A percentile compares a stretch with the other conserved stretches of the same genome.
phyloP scores from a whole-genome alignment of 1,140 invertebrate genomes.

The Thaumetopoea pityocampa region DNA sequence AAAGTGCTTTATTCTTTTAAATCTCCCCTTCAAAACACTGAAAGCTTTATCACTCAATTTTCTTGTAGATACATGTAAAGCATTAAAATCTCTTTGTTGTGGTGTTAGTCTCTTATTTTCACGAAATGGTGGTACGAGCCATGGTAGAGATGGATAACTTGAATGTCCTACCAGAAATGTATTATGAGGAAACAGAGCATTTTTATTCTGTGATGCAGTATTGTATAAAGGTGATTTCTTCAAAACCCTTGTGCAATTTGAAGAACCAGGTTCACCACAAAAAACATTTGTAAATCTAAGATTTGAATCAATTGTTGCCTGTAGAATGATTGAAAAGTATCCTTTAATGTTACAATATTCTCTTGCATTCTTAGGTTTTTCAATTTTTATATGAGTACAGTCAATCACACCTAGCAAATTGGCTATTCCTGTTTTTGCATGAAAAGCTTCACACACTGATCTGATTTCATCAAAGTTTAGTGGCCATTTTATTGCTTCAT shows the following conservation, averaged over 20 bases:
- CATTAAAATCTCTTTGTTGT: conserved; percentile 48
- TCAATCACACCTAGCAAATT: conserved; percentile 49
- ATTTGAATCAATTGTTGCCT: conserved; percentile 48
- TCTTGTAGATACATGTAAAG: conserved; percentile 35
- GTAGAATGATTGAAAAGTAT: conserved; percentile 51
- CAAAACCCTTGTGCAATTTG: conserved; percentile 38
- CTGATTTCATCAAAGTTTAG: conserved; percentile 34
- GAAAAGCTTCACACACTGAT: conserved; percentile 38
- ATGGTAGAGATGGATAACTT: conserved; percentile 45
- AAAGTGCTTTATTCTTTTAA: conserved; percentile 44
- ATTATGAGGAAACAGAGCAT: conserved; percentile 42
- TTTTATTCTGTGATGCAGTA: conserved; percentile 38
- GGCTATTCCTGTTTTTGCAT: conserved; percentile 39
- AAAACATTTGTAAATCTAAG: conserved; percentile 45
- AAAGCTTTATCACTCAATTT: conserved; percentile 49
- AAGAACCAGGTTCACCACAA: conserved; percentile 51
- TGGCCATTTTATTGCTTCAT: conserved; percentile 53
- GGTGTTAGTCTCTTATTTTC: conserved; percentile 50
- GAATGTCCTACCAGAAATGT: conserved; percentile 48
- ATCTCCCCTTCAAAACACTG: conserved; percentile 37
- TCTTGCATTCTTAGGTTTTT: conserved; percentile 50
- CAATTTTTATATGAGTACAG: conserved; percentile 48
- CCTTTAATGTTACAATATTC: conserved; percentile 52
- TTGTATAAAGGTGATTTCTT: conserved; percentile 43
- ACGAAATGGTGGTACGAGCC: conserved; percentile 46